Evolutionary conservation across 2,113 vertebrate genomes (phyloP).

Genomic region (Lipotes vexillifer): DNA sequence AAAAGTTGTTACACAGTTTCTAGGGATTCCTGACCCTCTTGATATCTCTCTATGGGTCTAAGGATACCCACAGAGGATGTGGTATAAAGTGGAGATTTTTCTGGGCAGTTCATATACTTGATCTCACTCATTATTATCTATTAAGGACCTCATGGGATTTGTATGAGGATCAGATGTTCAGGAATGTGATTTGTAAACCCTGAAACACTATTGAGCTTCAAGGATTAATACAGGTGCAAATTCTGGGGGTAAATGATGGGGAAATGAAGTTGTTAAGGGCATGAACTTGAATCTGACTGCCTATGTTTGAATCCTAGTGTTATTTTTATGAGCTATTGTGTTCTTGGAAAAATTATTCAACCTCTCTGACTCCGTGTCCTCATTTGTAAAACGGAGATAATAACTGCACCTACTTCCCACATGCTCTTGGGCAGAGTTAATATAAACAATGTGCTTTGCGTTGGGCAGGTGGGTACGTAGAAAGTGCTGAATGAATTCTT

Average conservation of each 20-base stretch:
- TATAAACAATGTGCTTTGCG: neutral
- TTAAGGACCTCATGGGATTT: neutral
- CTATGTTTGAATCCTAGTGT: neutral
- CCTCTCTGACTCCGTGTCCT: neutral
- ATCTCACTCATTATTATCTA: neutral
- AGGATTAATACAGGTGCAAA: neutral
- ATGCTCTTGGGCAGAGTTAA: neutral
- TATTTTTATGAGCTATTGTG: neutral
- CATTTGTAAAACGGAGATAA: neutral
- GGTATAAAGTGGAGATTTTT: neutral
- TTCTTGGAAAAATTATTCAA: neutral
- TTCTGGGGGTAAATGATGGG: neutral
- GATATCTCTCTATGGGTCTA: neutral
- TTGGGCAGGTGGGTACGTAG: neutral
- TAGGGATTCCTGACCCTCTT: neutral
- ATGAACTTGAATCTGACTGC: neutral
- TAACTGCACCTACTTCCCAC: neutral
- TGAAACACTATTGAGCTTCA: neutral
- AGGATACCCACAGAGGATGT: neutral
- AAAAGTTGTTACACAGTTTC: neutral
- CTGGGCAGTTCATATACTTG: neutral
- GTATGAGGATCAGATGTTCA: neutral
- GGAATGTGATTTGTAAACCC: neutral
- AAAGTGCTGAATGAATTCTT: neutral
- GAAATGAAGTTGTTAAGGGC: neutral